Base-by-base conservation (phyloP, 2,113 vertebrate genomes). In the Lasiurus borealis region DNA sequence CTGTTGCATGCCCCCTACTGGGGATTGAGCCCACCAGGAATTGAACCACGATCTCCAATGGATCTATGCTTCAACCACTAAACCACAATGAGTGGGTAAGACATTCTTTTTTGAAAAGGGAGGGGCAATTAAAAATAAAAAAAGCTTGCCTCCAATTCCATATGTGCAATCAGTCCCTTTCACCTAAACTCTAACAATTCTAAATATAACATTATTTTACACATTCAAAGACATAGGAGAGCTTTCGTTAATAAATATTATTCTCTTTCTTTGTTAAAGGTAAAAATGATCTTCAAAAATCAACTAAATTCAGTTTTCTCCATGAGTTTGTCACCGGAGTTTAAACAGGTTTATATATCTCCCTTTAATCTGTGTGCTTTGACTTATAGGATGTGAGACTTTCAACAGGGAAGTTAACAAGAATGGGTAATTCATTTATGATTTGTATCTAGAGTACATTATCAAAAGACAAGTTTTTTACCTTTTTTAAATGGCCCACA, bases 151-250 rank as follows among this genome's bases (percentile, higher is more conserved):
- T 89, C 44, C 11, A 91, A 87, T 81, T 90, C 62, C n/a, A 18
- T 85, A 6, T 44, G 31, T 62, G 5, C 48, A 48, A 57, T 75
- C 1, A 86, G 5, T 8, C 5, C 16, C 13, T 86, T 64, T 31
- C 31, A 88, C 68, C 0, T 68, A 68, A 76, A 78, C 84, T 27
- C 27, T 50, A 31, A 77, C 31, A 19, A 52, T 11, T 54, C 50
- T 87, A 50, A 82, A 27, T 57, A 31, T 69, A 46, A 36, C 23
- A 91, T 59, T 68, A 76, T 84, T 90, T 95, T 91, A 66, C 2
- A 34, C 11, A 19, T 25, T 75, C 15, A 78, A 34, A 88, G 44
- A 64, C 64, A 72, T 12, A 90, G 64, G 71, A 82, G 36, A n/a
- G 4, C 11, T 75, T 94, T 34, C 50, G 75, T 25, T 76, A 80